Base-by-base conservation (phyloP, 1,140 invertebrate species). In the Drosophila repleta region DNA sequence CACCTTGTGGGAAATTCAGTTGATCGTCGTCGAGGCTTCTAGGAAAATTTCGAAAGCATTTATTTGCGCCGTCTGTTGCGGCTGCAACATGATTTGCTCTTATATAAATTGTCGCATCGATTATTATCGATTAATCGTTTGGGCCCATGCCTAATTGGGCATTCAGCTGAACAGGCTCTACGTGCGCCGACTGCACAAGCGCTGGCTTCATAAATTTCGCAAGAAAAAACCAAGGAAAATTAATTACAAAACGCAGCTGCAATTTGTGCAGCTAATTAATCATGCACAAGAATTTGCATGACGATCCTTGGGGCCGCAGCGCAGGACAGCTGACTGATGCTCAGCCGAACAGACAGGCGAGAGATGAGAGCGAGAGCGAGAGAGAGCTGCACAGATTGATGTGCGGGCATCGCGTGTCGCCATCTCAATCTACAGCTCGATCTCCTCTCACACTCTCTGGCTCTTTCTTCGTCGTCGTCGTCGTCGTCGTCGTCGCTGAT, bases 241-340 rank as follows among this genome's bases (percentile, higher is more conserved):
- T 73, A 73, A 73, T 73, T 73, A 68, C 48, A 35, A 51, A 43
- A 18, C 56, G 52, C 65, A 69, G 65, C 71, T 74, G 71, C 66
- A 74, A 74, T 74, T 74, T 74, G 58, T 74, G 71, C 52, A 51
- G 43, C 55, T 70, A 74, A 74, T 74, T 74, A 74, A 74, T 74
- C 71, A 74, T 69, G 58, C 13, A 51, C 26, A 52, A 26, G 67
- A 74, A 73, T 73, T 73, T 73, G 64, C 70, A 73, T 68, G 55
- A 60, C 53, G 37, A 66, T 57, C 63, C 53, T 63, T 10, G 4
- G 10, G 17, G 49, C 41, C 26, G 18, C 17, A 17, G 18, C 11
- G 8, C 26, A 32, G 48, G 78, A 85, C 82, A 87, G 83, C 79
- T 87, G 82, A 87, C 71, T 87, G 82, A 87, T 87, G 70, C 85